Percentiles rank a stretch among this genome's conserved stretches.
phyloP scores from a whole-genome alignment of 2,113 vertebrate species.

The Grammomys dolichurus region DNA sequence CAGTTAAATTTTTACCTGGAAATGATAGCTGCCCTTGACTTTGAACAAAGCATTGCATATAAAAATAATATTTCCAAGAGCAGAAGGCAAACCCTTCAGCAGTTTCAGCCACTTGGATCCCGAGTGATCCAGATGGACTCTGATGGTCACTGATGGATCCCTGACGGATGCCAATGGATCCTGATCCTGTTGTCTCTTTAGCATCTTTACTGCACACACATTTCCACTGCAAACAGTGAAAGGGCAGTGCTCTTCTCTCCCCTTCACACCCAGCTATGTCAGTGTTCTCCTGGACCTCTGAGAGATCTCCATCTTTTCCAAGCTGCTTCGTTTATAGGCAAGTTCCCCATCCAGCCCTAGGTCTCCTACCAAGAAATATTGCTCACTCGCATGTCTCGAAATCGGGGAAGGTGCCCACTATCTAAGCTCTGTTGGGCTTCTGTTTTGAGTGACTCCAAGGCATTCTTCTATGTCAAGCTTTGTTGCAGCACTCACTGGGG shows the following conservation, averaged over 20 bases:
- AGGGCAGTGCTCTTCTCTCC: rapidly evolving
- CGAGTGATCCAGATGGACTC: too few relatives aligned
- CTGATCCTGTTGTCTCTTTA: rapidly evolving
- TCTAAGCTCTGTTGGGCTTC: not conserved
- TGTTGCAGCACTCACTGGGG: rapidly evolving
- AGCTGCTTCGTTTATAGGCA: not conserved
- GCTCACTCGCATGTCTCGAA: not conserved
- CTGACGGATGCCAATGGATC: too few relatives aligned
- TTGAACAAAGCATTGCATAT: not conserved
- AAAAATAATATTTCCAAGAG: not conserved
- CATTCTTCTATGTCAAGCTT: rapidly evolving
- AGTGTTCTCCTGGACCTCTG: too few relatives aligned
- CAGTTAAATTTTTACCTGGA: not conserved
- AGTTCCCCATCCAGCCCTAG: rapidly evolving
- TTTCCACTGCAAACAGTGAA: not conserved
- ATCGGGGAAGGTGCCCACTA: too few relatives aligned
- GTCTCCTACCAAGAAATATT: not conserved
- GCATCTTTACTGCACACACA: not conserved
- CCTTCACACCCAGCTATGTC: not conserved
- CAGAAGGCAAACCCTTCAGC: not conserved
- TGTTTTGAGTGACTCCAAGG: not conserved
- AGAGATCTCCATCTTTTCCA: not conserved
- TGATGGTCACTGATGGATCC: too few relatives aligned
- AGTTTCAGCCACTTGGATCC: not conserved
- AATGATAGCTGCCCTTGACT: not conserved